Base-by-base conservation (phyloP, 2,113 vertebrate genomes). In the Bujurquina vittata region DNA sequence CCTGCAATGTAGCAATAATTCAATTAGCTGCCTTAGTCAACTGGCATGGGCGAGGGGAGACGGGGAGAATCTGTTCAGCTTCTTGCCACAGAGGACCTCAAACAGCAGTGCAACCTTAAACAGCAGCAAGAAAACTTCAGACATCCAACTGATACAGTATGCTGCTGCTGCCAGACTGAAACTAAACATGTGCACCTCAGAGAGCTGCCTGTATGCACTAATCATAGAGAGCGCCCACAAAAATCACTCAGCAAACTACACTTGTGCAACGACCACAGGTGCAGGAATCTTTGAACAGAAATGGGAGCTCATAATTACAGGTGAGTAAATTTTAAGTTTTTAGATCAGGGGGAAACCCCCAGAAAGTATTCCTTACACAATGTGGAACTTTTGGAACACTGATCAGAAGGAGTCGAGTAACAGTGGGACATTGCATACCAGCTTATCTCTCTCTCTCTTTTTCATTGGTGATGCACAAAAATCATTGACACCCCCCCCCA, bases 161-260 rank as follows among this genome's bases (percentile, higher is more conserved):
- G 10, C 5, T 49, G 10, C 3, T 10, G 55, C 56, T 26, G 0
- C 0, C 3, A 7, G 0, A 2, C 74, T 85, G 3, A 58, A 49
- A 4, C 2, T 89, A 2, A 49, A n/a, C 0, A 76, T 89, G 7
- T 77, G 62, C 3, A 1, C 3, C 1, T 75, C 9, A 3, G 14
- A 56, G 12, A 54, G 15, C 1, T 0, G 60, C 2, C 3, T 7
- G 9, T 85, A 81, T 0, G 17, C 40, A 4, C 80, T 94, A 20
- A n/a, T 80, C 56, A 84, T 92, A 59, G 12, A 81, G 8, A 63
- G 2, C 1, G 81, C 3, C 14, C 59, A 76, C 23, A 11, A 2
- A 20, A 62, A 3, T 23, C 86, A 92, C 12, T 10, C 54, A 22
- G 92, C 89, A 43, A 92, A 85, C 81, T 93, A 91, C 80, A 90